Base-by-base conservation (phyloP, 1,140 invertebrate species). In the Dryas iulia region DNA sequence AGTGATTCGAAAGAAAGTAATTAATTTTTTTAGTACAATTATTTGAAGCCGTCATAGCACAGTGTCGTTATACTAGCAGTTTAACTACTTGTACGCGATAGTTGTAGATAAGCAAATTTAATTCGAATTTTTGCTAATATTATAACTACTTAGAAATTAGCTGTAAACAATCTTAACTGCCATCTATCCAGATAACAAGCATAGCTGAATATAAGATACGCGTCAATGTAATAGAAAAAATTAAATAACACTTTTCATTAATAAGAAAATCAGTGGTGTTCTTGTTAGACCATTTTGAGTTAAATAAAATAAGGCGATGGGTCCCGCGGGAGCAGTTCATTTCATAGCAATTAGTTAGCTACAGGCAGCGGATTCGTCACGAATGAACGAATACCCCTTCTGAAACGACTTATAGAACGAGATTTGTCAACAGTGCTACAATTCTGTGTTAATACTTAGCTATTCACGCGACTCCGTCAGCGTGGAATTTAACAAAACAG, bases 261-360 rank as follows among this genome's bases (percentile, higher is more conserved):
- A 2, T 1, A 3, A 47, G 6, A 47, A 47, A 47, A 47, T 7
- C 23, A 56, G 53, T 12, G 1, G 11, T 24, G 4, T 2, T 10
- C 54, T 26, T 31, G 11, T 66, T 39, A 30, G 30, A 67, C 79
- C 73, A 84, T 87, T 85, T 81, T 72, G 78, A 82, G 77, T 90
- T 79, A 84, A 89, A 91, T 81, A 89, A 91, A 91, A 86, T 83
- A 80, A 71, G 78, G 77, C 72, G 70, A 69, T 65, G 66, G 72
- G 71, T 87, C 87, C 81, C 87, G 54, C 59, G 80, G 78, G 87
- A 75, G 80, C 72, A 78, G 72, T 89, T 87, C 75, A 87, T 89
- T 91, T 87, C 79, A 86, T 86, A 86, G 84, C 87, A 91, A 90
- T 90, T 90, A 90, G 87, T 88, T 90, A 75, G 80, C 80, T 86